These are phyloP conservation scores for Medauroidea extradentata DNA, from an alignment of 1,140 invertebrate genomes.

Conservation along the genomic window DNA sequence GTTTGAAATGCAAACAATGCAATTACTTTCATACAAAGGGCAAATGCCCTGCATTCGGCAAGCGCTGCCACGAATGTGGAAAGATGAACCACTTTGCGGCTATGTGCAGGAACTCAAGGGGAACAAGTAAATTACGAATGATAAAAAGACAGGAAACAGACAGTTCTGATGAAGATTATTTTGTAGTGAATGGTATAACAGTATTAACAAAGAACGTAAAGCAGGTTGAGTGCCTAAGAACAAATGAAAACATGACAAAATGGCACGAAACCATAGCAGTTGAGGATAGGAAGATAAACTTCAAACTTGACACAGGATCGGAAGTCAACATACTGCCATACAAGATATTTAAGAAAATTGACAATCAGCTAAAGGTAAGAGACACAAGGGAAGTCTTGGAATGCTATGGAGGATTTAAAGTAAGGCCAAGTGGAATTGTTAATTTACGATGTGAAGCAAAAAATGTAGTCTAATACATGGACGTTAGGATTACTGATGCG, in stretches of 20 bases:
- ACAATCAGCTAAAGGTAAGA: conserved; percentile 11
- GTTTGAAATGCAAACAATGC: conserved; percentile 16
- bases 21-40: conserved; percentile 9
- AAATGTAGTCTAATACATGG: too few species aligned
- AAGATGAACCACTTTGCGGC: conserved; percentile 9
- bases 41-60: conserved; percentile 25
- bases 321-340: conserved; percentile 17
- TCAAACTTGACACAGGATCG: background rate
- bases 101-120: conserved; percentile 3
- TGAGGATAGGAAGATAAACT: background rate
- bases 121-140: background rate
- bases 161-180: background rate
- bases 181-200: background rate
- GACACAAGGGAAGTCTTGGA: too few species aligned
- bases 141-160: background rate
- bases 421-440: too few species aligned
- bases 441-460: too few species aligned
- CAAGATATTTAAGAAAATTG: conserved; percentile 21
- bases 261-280: conserved; percentile 12
- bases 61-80: conserved; percentile 16
- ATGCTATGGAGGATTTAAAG: too few species aligned
- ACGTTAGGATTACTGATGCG: too few species aligned
- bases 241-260: background rate
- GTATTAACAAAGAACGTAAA: background rate
- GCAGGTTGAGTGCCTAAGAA: background rate